phyloP scores from a whole-genome alignment of 2,797 vertebrate species.

The Neomorphus geoffroyi region DNA sequence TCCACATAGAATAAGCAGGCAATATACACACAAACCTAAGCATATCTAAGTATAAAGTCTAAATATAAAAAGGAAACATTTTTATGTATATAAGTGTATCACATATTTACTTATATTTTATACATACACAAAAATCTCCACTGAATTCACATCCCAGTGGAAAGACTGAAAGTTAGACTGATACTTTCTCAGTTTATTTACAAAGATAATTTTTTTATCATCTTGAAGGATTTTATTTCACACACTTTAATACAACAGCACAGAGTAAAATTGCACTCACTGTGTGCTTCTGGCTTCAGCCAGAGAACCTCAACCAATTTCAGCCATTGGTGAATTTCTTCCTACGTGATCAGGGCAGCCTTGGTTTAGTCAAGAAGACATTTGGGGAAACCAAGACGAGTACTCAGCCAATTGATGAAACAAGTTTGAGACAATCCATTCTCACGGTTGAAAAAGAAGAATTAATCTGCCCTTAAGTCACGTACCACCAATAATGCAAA shows the following conservation, averaged over 20 bases:
- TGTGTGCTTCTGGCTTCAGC: neutral
- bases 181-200: neutral
- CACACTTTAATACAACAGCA: neutral
- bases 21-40: neutral
- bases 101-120: neutral
- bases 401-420: neutral
- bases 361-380: neutral
- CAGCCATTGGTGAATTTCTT: neutral
- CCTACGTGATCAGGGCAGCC: neutral
- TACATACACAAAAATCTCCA: neutral
- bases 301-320: neutral
- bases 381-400: neutral
- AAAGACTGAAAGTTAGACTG: neutral
- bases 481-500: neutral
- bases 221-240: neutral
- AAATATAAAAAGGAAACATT: neutral
- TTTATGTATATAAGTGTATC: fast-evolving
- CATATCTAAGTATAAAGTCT: neutral
- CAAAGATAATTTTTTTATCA: neutral
- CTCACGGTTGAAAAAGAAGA: neutral
- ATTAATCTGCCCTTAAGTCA: neutral
- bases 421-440: neutral
- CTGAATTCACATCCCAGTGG: neutral
- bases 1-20: neutral
- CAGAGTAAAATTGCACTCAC: neutral